Base-by-base conservation (phyloP, 2,113 vertebrate species). In the zebrafish (Danio rerio) region DNA sequence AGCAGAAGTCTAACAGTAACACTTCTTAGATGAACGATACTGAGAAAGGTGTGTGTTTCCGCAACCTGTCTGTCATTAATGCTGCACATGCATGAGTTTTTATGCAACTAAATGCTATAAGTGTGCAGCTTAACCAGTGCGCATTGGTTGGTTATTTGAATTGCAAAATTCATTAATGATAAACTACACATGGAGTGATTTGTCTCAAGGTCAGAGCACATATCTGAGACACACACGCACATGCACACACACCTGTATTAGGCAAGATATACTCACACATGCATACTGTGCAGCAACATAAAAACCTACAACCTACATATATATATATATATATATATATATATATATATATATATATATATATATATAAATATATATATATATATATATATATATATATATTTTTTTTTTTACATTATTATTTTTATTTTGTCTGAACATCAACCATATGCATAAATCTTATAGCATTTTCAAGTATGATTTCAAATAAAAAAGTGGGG, bases 81-180 rank as follows among this genome's bases (percentile, higher is more conserved):
- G 6, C 50, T 52, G 47, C 47, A 70, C 21, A 31, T 70, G 69
- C 69, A 53, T 16, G 21, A 31, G 69, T 31, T 5, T 56, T 52
- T 18, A 11, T 58, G 16, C 15, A 15, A 15, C 10, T 21, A 6
- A 61, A 7, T 1, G 18, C 47, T 31, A 9, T 47, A 0, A 31
- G 31, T 42, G 15, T 50, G 18, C 74, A 62, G 56, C 10, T 40
- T 40, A 50, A 63, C 6, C 13, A 16, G 5, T 18, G 21, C 47
- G 7, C 13, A 11, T 7, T 47, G 8, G 8, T n/a, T 40, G 20
- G 20, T 52, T 65, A 42, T 52, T 63, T 42, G 13, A 9, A 65
- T 76, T 61, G 63, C 16, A 1, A 42, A 78, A 78, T 78, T 65
- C 20, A 78, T 65, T 78, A 78, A 65, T 78, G 76, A 78, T 78